phyloP scores from a whole-genome alignment of 2,797 vertebrate genomes.

The Crocidura indochinensis region DNA sequence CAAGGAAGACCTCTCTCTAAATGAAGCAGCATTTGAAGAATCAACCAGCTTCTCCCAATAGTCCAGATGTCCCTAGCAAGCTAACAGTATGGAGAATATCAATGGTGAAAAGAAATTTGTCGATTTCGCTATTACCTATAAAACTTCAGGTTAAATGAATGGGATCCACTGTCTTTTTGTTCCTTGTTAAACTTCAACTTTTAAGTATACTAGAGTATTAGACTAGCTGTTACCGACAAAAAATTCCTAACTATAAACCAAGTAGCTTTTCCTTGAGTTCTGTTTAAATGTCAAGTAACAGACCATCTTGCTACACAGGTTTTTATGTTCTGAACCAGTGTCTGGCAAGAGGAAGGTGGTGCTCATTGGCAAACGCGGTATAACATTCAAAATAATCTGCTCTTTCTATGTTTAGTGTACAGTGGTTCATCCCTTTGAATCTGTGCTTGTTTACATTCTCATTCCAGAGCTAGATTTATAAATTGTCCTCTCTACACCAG shows the following conservation, averaged over 20 bases:
- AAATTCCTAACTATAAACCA: constrained; percentile 50
- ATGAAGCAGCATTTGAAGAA: constrained; percentile 18
- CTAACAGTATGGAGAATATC: neutral
- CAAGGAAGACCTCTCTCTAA: neutral
- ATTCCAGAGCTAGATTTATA: neutral
- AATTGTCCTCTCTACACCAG: neutral
- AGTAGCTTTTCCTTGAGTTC: neutral
- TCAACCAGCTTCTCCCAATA: constrained; percentile 36
- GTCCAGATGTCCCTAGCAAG: neutral
- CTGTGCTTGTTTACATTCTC: constrained; percentile 13
- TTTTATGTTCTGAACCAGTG: constrained; percentile 27
- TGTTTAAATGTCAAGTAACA: constrained; percentile 76
- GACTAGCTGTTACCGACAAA: constrained; percentile 62
- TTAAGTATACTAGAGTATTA: constrained; percentile 41
- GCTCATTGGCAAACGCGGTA: constrained; percentile 20
- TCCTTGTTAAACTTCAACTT: constrained; percentile 34
- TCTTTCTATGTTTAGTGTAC: constrained; percentile 46
- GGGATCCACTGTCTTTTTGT: neutral
- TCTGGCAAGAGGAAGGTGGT: constrained; percentile 33
- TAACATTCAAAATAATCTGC: constrained; percentile 55
- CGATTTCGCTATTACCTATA: constrained; percentile 52
- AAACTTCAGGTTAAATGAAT: neutral
- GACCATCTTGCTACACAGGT: constrained; percentile 27
- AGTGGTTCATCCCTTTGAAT: neutral
- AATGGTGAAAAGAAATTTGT: constrained; percentile 50